Conservation (phyloP, 2,113 vertebrate species). For the Cyanoramphus novaezelandiae region DNA sequence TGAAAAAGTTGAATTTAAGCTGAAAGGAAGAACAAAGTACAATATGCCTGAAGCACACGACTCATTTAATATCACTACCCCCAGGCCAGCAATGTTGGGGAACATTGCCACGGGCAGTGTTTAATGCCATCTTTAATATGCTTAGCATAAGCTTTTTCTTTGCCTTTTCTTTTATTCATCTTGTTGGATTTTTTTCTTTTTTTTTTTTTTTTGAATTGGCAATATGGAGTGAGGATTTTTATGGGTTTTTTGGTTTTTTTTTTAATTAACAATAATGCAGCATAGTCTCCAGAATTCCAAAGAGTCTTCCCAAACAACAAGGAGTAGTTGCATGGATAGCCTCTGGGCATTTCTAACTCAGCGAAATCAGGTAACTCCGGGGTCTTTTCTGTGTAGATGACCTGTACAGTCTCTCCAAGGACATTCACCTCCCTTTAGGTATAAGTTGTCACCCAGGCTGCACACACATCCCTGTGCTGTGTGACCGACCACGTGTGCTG, state of each 20-base stretch:
- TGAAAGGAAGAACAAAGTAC: slow-evolving; percentile 9
- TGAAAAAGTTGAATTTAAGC: background rate
- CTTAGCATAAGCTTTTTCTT: background rate
- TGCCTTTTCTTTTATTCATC: background rate
- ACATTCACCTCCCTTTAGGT: background rate
- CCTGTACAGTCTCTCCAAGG: background rate
- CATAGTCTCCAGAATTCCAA: background rate
- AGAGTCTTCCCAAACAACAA: background rate
- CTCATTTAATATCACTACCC: background rate
- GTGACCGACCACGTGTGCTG: accelerated
- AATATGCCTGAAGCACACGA: background rate
- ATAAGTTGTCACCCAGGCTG: background rate
- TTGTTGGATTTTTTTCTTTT: too few relatives aligned
- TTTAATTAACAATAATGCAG: background rate
- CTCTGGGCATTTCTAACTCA: background rate
- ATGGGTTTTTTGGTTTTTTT: background rate
- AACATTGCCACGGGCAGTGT: background rate
- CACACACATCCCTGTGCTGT: background rate
- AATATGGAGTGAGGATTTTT: background rate
- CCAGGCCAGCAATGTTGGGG: background rate
- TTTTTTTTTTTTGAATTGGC: background rate
- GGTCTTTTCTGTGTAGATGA: background rate
- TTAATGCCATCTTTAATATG: slow-evolving; percentile 13
- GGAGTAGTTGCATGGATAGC: background rate
- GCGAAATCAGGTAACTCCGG: background rate